These are phyloP conservation scores for Polyodon spathula DNA, from an alignment of 2,113 vertebrate genomes.

Conservation along the genomic window DNA sequence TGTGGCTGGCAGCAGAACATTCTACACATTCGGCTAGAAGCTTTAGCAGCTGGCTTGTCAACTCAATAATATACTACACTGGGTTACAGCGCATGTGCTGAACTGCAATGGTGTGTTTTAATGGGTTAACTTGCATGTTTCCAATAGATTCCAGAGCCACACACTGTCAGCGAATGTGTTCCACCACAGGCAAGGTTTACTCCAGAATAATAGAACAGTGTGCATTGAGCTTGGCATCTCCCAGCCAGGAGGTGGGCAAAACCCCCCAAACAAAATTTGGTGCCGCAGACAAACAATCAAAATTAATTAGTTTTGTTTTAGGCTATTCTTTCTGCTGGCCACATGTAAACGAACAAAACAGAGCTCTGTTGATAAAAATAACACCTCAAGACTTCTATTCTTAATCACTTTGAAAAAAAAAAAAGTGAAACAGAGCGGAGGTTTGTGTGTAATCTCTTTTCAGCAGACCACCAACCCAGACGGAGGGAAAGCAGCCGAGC, in stretches of 20 bases:
- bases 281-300: neutral
- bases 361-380: constrained; percentile 56
- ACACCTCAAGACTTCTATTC: constrained; percentile 63
- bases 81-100: no score
- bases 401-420: constrained; percentile 43
- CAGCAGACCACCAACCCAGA: constrained; percentile 52
- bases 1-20: no score
- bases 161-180: no score
- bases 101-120: no score
- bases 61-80: no score
- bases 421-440: constrained; percentile 3
- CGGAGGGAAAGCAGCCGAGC: constrained; percentile 41
- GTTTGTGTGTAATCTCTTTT: constrained; percentile 48
- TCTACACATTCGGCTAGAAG: no score
- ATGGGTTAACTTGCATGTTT: no score
- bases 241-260: no score
- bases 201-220: no score
- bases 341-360: constrained; percentile 14
- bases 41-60: no score
- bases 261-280: neutral
- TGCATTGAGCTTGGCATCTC: neutral
- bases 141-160: no score
- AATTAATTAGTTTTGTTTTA: neutral
- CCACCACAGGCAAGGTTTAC: no score
- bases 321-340: neutral